Evolutionary conservation across 2,888 invertebrate genomes (phyloP), one percentile per base, ranked within the genome.

Genomic region (Cheiracanthium punctorium): DNA sequence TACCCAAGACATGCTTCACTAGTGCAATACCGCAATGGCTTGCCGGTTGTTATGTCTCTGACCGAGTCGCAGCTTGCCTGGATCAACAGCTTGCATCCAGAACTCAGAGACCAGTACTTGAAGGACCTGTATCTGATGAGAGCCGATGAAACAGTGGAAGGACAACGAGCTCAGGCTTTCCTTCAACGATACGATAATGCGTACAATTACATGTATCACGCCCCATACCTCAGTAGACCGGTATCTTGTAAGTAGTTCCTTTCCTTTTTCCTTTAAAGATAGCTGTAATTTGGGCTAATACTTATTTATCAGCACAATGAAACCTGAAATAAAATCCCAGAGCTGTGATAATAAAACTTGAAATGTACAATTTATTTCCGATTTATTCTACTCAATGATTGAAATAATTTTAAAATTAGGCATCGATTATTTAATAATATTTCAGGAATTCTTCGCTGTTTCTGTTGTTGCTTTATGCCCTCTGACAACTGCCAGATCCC

Each of bases 21-120:
- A 14, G 37, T 77, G 2, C 75, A 86, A 14, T 80, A 80, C 20
- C 32, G 75, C 8, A 71, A 52, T 37, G 74, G 79, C 0, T 52
- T 2, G 8, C 80, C 75, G 14, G 75, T 75, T 12, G 58, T 48
- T 8, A 65, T 70, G 70, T 58, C 73, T 5, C 37, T 87, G 1
- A 81, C 65, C 12, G 81, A 87, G 28, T 87, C 86, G 0, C 86
- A 87, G 69, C 67, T 80, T 41, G 76, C 76, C 10, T 88, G 87
- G 87, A 82, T 88, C 41, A 82, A 80, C 64, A 82, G 82, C 17
- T 48, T 88, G 70, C 82, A 74, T 30, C 82, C 87, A 0, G 87
- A 88, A 2, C 32, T 82, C 7, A 37, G 82, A 29, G 87, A 88
- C 64, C 82, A 80, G 52, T 88, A 88, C 75, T 30, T 88, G 4